A percentile compares a stretch with the other conserved stretches of the same genome.
Evolutionary conservation across 2,797 vertebrate genomes (phyloP).

Genomic region (Centropyge bicolor): DNA sequence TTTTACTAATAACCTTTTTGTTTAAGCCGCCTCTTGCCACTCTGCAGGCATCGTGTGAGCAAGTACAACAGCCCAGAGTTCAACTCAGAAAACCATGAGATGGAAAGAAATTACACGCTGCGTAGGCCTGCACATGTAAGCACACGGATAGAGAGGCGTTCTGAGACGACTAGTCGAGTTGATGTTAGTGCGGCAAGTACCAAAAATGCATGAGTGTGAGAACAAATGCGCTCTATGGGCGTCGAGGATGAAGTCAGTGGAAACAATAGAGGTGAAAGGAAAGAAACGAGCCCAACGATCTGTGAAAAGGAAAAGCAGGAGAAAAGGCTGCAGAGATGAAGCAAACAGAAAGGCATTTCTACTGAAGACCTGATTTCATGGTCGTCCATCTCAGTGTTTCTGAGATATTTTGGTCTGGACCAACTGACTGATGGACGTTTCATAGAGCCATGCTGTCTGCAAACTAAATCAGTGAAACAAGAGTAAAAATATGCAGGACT

Average conservation of each 20-base stretch:
- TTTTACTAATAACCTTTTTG: neutral
- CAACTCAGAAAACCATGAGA: constrained; percentile 47
- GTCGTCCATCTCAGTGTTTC: too few relatives aligned
- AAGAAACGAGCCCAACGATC: constrained; percentile 39
- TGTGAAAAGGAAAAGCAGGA: constrained; percentile 48
- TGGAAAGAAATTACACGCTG: constrained; percentile 66
- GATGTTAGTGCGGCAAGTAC: constrained; percentile 30
- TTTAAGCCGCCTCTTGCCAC: constrained; percentile 12
- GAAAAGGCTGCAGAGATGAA: constrained; percentile 15
- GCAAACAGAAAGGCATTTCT: constrained; percentile 11
- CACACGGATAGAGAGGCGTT: constrained; percentile 28
- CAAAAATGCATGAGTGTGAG: constrained; percentile 31
- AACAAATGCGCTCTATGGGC: constrained; percentile 34
- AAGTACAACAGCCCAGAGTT: constrained; percentile 15
- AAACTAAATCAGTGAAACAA: neutral
- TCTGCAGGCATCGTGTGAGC: constrained; percentile 9
- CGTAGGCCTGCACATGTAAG: constrained; percentile 28
- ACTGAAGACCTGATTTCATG: neutral
- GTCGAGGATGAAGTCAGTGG: constrained; percentile 60
- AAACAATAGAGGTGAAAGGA: constrained; percentile 43
- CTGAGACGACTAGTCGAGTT: constrained; percentile 38
- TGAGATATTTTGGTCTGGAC: too few relatives aligned
- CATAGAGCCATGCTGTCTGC: too few relatives aligned
- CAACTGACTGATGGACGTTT: too few relatives aligned
- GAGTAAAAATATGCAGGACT: neutral